Conservation (phyloP, 2,888 invertebrate genomes). For the Brassicogethes aeneus region DNA sequence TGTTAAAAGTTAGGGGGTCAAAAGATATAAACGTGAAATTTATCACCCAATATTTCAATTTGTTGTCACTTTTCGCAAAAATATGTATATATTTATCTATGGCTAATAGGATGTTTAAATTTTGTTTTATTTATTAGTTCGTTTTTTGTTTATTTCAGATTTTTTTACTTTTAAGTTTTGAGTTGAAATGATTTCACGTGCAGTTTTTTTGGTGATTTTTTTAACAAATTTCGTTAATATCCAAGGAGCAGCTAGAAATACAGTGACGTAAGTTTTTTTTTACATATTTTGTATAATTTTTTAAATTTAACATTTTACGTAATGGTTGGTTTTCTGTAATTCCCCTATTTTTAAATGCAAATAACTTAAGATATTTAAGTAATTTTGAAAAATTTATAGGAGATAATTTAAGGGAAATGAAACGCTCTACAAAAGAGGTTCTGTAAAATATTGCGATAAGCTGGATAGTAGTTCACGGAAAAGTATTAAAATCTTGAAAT, state of each 20-base stretch:
- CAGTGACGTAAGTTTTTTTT: constrained; percentile 24
- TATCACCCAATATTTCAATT: constrained; percentile 15
- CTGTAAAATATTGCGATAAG: too few relatives aligned
- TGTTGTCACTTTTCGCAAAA: constrained; percentile 18
- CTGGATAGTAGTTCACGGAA: too few relatives aligned
- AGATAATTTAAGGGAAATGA: too few relatives aligned
- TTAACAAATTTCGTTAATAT: constrained; percentile 9
- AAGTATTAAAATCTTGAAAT: too few relatives aligned
- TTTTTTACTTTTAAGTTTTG: constrained; percentile 3
- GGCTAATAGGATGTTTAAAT: not conserved
- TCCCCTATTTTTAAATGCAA: too few relatives aligned
- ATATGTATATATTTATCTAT: not conserved
- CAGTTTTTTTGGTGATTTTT: constrained; percentile 13
- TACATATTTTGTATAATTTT: too few relatives aligned
- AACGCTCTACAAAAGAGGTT: too few relatives aligned
- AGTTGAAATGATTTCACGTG: constrained; percentile 14
- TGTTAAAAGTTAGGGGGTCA: constrained; percentile 11
- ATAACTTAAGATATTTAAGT: too few relatives aligned
- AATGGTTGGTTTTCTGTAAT: too few relatives aligned
- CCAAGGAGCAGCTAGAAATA: constrained; percentile 7
- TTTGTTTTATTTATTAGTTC: too few relatives aligned
- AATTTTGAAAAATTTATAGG: too few relatives aligned
- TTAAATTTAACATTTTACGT: too few relatives aligned
- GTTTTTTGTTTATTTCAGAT: not conserved
- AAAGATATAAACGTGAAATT: constrained; percentile 13